These are phyloP conservation scores for Isotomurus palustris DNA, from an alignment of 2,888 invertebrate genomes.

Conservation along the genomic window DNA sequence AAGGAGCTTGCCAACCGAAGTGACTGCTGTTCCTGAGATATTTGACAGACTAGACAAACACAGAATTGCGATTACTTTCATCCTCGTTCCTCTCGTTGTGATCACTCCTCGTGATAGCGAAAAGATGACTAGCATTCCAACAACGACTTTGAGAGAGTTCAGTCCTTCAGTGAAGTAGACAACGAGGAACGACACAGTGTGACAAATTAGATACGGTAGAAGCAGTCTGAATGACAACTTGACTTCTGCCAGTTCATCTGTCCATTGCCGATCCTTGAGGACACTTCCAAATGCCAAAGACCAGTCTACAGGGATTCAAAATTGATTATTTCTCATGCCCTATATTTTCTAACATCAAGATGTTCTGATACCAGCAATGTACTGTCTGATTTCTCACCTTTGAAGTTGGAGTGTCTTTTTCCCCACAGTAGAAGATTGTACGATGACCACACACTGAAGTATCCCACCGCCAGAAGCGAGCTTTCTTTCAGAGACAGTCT, in stretches of 20 bases:
- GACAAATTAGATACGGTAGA: slow-evolving; percentile 14
- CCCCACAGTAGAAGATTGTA: slow-evolving; percentile 36
- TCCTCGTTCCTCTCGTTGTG: slow-evolving; percentile 2
- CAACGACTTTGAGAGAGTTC: background rate
- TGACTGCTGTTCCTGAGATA: background rate
- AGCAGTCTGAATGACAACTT: slow-evolving; percentile 9
- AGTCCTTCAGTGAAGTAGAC: background rate
- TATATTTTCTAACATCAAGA: background rate
- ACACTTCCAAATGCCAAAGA: slow-evolving; percentile 35
- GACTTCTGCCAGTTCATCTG: slow-evolving; percentile 9
- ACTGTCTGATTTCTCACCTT: slow-evolving; percentile 19
- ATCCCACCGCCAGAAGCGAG: background rate
- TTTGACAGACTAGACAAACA: background rate
- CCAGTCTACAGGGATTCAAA: slow-evolving; percentile 35
- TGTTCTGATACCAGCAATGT: background rate
- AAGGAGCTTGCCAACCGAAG: background rate
- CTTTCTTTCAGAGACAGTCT: no score
- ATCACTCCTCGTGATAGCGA: slow-evolving; percentile 16
- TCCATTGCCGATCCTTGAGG: slow-evolving; percentile 20
- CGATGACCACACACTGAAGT: slow-evolving; percentile 19
- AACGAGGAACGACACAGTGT: slow-evolving; percentile 5
- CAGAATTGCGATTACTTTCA: slow-evolving; percentile 9
- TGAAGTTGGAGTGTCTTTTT: slow-evolving; percentile 22
- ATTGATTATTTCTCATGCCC: background rate
- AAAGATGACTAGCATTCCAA: slow-evolving; percentile 15